phyloP scores from a whole-genome alignment of 2,113 vertebrate genomes.

The Solea solea region DNA sequence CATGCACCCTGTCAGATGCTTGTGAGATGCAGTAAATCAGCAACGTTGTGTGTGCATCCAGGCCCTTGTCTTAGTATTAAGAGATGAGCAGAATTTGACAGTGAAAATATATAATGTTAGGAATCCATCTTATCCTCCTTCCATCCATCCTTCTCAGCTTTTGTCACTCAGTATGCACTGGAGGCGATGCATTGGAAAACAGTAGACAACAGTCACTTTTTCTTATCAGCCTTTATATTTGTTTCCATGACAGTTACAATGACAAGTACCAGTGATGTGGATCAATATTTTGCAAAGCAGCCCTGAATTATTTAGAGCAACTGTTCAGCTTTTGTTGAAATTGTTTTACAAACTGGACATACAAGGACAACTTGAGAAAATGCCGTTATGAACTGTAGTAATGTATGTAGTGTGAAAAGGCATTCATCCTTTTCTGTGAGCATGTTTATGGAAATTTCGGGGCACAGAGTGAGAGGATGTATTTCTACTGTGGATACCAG shows the following conservation, averaged over 20 bases:
- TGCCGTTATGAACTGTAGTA: too few relatives aligned
- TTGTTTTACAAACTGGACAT: not conserved
- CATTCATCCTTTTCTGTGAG: conserved; percentile 2
- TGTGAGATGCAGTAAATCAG: not conserved
- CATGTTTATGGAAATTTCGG: conserved; percentile 28
- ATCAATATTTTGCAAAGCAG: conserved; percentile 8
- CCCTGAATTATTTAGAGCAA: conserved; percentile 16
- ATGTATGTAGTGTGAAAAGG: too few relatives aligned
- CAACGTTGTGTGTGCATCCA: not conserved
- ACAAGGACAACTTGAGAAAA: conserved; percentile 1
- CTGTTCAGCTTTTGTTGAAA: conserved; percentile 16
- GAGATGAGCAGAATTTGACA: conserved; percentile 24
- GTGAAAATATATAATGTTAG: conserved; percentile 30
- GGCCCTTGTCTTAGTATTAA: not conserved
- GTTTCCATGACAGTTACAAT: conserved; percentile 22
- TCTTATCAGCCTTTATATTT: conserved; percentile 38
- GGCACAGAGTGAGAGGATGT: conserved; percentile 2
- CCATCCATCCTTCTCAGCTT: conserved; percentile 44
- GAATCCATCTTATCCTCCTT: conserved; percentile 38
- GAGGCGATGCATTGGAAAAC: conserved; percentile 30
- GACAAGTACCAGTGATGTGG: not conserved
- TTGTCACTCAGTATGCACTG: conserved; percentile 35
- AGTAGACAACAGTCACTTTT: conserved; percentile 20
- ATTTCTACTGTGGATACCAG: conserved; percentile 8
- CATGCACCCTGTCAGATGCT: not conserved